A percentile compares a stretch with the other conserved stretches of the same genome.
Conservation (phyloP, 2,888 invertebrate species). For the Synergus itoensis region DNA sequence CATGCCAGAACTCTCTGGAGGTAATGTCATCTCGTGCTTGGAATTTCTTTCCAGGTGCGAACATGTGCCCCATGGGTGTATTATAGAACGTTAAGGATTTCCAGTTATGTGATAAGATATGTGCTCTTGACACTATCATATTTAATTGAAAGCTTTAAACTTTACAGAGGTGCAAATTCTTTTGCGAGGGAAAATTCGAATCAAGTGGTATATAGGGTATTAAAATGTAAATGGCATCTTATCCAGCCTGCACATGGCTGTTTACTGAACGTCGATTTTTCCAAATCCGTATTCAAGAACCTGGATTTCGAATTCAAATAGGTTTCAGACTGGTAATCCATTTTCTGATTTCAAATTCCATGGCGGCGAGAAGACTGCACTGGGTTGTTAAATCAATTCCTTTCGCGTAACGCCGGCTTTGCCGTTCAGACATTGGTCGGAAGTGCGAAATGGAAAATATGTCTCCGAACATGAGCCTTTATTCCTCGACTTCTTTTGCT, state of each 20-base stretch:
- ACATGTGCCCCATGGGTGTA: slow-evolving; percentile 29
- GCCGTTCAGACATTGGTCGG: slow-evolving; percentile 33
- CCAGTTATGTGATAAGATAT: slow-evolving; percentile 25
- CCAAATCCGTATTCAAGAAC: slow-evolving; percentile 29
- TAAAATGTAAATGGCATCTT: slow-evolving; percentile 29
- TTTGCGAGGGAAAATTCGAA: neutral
- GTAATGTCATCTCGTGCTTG: slow-evolving; percentile 36
- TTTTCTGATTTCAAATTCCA: slow-evolving; percentile 37
- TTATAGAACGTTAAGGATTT: slow-evolving; percentile 35
- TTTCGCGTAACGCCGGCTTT: slow-evolving; percentile 43
- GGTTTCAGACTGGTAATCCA: slow-evolving; percentile 31
- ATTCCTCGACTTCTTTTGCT: slow-evolving; percentile 51
- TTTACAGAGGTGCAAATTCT: no score
- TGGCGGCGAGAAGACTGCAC: slow-evolving; percentile 27
- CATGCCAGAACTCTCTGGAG: slow-evolving; percentile 29
- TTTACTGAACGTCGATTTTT: slow-evolving; percentile 30
- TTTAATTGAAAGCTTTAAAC: slow-evolving; percentile 16
- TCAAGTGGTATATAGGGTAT: neutral
- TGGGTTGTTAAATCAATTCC: slow-evolving; percentile 39
- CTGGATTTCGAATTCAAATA: slow-evolving; percentile 37
- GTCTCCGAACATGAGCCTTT: slow-evolving; percentile 39
- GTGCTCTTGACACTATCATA: neutral
- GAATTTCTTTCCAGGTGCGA: slow-evolving; percentile 39
- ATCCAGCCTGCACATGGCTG: slow-evolving; percentile 20
- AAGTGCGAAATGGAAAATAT: slow-evolving; percentile 40